phyloP scores from a whole-genome alignment of 2,888 invertebrate genomes.

The Nemapogon koenigi region DNA sequence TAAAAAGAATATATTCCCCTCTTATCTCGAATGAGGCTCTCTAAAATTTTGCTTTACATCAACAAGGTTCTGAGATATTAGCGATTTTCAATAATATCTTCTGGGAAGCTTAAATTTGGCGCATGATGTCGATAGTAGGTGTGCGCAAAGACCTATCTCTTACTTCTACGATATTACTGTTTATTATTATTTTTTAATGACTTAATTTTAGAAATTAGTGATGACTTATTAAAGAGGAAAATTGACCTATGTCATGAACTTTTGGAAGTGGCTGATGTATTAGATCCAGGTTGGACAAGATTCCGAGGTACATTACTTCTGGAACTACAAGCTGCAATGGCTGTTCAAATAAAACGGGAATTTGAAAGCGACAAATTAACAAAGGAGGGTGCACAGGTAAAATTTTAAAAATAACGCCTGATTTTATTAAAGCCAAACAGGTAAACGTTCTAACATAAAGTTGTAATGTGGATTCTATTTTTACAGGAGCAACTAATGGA shows the following conservation, averaged over 20 bases:
- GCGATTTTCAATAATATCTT: too few species aligned
- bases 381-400: slow-evolving; percentile 61
- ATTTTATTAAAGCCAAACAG: slow-evolving; percentile 17
- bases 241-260: slow-evolving; percentile 71
- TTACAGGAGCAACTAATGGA: slow-evolving; percentile 62
- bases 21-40: too few species aligned
- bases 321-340: slow-evolving; percentile 70
- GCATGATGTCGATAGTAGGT: too few species aligned
- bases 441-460: slow-evolving; percentile 1
- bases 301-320: slow-evolving; percentile 70
- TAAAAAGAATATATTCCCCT: too few species aligned
- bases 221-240: slow-evolving; percentile 64
- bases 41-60: too few species aligned
- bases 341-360: slow-evolving; percentile 62
- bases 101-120: too few species aligned
- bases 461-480: slow-evolving; percentile 1
- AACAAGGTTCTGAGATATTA: too few species aligned
- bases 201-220: slow-evolving; percentile 57
- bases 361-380: slow-evolving; percentile 57
- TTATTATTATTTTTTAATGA: background rate
- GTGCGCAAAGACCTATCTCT: too few species aligned
- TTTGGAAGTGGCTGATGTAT: slow-evolving; percentile 65
- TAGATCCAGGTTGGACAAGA: slow-evolving; percentile 71
- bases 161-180: background rate
- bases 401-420: slow-evolving; percentile 17